Percentiles rank a stretch among this genome's conserved stretches.
These are phyloP conservation scores for Monarcha castaneiventris DNA, from an alignment of 2,113 vertebrate species.

Conservation along the genomic window DNA sequence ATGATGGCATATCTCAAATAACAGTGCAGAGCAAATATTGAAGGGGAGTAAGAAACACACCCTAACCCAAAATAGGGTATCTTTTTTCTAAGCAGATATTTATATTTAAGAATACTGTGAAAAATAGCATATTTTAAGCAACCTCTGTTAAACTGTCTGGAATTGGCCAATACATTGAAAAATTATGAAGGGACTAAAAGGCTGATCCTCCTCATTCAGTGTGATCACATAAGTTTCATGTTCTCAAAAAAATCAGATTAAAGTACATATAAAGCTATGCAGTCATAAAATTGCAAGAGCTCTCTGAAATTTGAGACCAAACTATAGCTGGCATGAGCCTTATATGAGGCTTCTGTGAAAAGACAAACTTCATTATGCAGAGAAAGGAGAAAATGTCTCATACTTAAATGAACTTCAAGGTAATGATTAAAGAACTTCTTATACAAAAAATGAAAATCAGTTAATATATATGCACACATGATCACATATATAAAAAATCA, in stretches of 20 bases:
- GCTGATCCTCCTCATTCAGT: background rate
- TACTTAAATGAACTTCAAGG: background rate
- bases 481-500: background rate
- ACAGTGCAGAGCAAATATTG: background rate
- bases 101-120: background rate
- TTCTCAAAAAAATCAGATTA: background rate
- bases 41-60: background rate
- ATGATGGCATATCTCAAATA: background rate
- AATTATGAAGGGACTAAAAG: background rate
- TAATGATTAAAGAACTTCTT: background rate
- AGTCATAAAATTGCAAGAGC: background rate
- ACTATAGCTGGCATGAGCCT: background rate
- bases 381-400: background rate
- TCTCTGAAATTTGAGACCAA: background rate
- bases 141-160: background rate
- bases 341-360: background rate
- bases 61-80: background rate
- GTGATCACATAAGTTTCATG: background rate
- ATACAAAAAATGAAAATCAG: background rate
- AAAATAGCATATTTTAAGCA: background rate
- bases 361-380: background rate
- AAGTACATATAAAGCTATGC: background rate
- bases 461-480: background rate
- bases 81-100: background rate
- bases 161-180: background rate